Base-by-base conservation (phyloP, 2,888 invertebrate species). In the Saturnia japonica region DNA sequence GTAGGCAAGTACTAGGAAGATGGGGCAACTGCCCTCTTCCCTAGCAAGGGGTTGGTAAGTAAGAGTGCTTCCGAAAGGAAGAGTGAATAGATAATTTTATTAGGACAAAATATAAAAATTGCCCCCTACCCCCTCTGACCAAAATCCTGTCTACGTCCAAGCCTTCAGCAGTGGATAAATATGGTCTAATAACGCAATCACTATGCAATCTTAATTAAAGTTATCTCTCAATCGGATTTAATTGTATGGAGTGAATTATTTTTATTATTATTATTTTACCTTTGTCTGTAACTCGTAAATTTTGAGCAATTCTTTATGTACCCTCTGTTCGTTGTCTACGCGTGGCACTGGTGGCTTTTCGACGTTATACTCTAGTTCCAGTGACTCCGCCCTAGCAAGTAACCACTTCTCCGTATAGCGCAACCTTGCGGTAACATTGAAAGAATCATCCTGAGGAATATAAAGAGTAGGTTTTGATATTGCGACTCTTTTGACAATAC, bases 371-470 rank as follows among this genome's bases (percentile, higher is more conserved):
- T 82, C 80, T 34, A 91, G 74, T 51, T 91, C 90, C 62, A 87
- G 67, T 0, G 88, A 83, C 71, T 93, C 92, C 0, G 82, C 82
- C 1, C 88, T 85, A 0, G 93, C 91, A 34, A 83, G 76, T 34
- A 93, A 74, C 90, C 91, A 93, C 72, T 88, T 90, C 19, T 92
- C 91, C 0, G 88, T 87, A 76, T 91, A 94, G 57, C 81, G 76
- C 0, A 92, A 74, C 2, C 89, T 88, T 6, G 85, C 80, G 60
- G 83, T 87, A 0, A 91, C 84, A 69, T 93, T 94, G 54, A 85
- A 72, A 14, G 81, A 76, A 14, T 87, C 86, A 66, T 90, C 85
- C 90, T 91, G 75, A 7, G 77, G 74, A 51, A 54, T 74, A 67
- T 69, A 6, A 14, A 60, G 16, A 40, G 22, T 54, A n/a, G 9